Percentiles rank a stretch among this genome's conserved stretches.
Evolutionary conservation across 1,140 invertebrate genomes (phyloP).

Genomic region (Ylistrum balloti): DNA sequence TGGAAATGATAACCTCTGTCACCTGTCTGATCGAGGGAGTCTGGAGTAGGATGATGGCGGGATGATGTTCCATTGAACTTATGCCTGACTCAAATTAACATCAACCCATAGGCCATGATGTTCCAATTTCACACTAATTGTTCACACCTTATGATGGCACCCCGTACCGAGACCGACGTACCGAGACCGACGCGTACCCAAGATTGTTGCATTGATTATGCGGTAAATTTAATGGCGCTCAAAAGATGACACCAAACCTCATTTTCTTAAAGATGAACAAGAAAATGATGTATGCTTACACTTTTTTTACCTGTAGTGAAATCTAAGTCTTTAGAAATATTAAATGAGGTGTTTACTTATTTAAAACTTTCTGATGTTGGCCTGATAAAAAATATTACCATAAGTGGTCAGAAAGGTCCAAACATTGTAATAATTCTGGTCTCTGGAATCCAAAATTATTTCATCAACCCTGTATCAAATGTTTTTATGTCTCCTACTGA

Average conservation of each 20-base stretch:
- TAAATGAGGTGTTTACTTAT: no score
- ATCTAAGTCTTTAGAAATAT: no score
- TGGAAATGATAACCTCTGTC: neutral
- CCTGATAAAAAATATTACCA: no score
- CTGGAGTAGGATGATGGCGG: neutral
- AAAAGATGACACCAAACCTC: neutral
- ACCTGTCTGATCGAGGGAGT: neutral
- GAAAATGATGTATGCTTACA: neutral
- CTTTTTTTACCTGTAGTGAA: no score
- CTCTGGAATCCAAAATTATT: no score
- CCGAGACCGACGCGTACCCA: neutral
- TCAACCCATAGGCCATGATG: constrained; percentile 3
- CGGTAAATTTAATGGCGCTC: neutral
- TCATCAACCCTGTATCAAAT: no score
- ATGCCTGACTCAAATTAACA: neutral
- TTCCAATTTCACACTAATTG: constrained; percentile 38
- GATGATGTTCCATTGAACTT: neutral
- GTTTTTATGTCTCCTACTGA: no score
- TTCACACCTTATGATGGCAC: neutral
- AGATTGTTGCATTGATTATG: neutral
- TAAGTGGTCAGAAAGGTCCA: no score
- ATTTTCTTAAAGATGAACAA: neutral
- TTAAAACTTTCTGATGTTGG: no score
- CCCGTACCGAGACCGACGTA: neutral
- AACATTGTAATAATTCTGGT: no score